These are phyloP conservation scores for Agrotis segetum DNA, from an alignment of 2,888 invertebrate genomes.

Conservation along the genomic window DNA sequence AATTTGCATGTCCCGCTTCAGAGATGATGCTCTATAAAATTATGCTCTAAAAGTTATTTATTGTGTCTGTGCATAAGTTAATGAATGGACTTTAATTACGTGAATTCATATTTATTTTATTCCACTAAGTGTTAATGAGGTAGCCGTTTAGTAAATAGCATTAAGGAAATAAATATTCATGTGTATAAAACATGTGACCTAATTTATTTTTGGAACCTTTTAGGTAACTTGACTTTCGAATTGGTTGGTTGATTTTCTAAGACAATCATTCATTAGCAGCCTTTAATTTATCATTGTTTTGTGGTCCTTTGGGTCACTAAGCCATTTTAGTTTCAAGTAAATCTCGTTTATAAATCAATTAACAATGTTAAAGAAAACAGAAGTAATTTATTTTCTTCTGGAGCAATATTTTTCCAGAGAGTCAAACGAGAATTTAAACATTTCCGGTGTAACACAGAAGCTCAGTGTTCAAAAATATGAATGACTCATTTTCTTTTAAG, in stretches of 20 bases:
- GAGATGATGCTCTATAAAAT: slow-evolving; percentile 88
- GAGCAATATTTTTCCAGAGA: background rate
- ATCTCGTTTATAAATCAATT: background rate
- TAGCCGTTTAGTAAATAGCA: slow-evolving; percentile 50
- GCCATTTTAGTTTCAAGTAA: background rate
- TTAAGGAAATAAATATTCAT: slow-evolving; percentile 52
- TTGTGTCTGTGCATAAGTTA: slow-evolving; percentile 81
- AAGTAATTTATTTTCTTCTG: background rate
- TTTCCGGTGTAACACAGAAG: background rate
- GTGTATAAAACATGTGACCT: slow-evolving; percentile 1
- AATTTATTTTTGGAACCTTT: slow-evolving; percentile 8
- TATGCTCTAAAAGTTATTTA: slow-evolving; percentile 86
- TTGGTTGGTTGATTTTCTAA: background rate
- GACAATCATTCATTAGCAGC: background rate
- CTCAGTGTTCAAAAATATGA: background rate
- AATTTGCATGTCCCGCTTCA: slow-evolving; percentile 90
- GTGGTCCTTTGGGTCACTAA: background rate
- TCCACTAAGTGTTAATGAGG: slow-evolving; percentile 58
- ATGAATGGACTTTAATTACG: slow-evolving; percentile 76
- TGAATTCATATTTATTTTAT: slow-evolving; percentile 61
- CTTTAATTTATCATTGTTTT: slow-evolving; percentile 3
- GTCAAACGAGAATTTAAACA: background rate
- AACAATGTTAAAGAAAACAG: background rate
- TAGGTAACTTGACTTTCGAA: background rate
- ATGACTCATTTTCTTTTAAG: background rate